These are phyloP conservation scores for Oxystoma pomonae DNA, from an alignment of 2,888 invertebrate species.

Conservation along the genomic window DNA sequence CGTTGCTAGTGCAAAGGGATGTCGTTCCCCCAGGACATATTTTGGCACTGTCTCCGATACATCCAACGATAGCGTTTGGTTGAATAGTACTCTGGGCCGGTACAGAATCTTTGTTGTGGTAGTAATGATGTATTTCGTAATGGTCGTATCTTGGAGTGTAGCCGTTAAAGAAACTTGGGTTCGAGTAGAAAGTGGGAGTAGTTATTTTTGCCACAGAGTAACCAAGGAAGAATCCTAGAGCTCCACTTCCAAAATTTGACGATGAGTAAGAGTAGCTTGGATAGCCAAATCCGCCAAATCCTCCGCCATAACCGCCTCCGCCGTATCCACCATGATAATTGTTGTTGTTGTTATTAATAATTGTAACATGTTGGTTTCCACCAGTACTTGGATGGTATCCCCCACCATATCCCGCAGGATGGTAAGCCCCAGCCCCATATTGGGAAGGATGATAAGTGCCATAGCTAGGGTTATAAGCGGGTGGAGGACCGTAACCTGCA, in stretches of 20 bases:
- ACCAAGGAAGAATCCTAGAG: constrained; percentile 38
- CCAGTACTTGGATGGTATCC: constrained; percentile 22
- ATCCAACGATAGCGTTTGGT: constrained; percentile 40
- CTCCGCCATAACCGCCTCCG: constrained; percentile 17
- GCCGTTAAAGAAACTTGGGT: constrained; percentile 20
- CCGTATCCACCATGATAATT: constrained; percentile 27
- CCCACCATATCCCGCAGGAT: constrained; percentile 16
- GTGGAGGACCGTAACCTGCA: constrained; percentile 17
- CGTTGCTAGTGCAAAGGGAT: constrained; percentile 43
- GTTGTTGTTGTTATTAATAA: constrained; percentile 35
- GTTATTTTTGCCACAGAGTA: constrained; percentile 36
- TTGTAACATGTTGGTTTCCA: constrained; percentile 18
- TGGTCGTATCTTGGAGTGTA: constrained; percentile 38
- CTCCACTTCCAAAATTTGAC: constrained; percentile 35
- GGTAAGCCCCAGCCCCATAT: constrained; percentile 16
- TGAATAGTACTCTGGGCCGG: constrained; percentile 38
- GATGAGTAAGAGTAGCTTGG: constrained; percentile 34
- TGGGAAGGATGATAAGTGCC: constrained; percentile 12
- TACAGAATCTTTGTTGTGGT: constrained; percentile 37
- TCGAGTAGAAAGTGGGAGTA: constrained; percentile 35
- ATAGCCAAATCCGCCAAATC: constrained; percentile 8
- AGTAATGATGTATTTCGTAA: constrained; percentile 44
- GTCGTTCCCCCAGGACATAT: constrained; percentile 42
- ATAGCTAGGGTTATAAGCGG: constrained; percentile 5
- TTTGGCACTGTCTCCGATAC: constrained; percentile 39